Evolutionary conservation across 1,140 invertebrate genomes (phyloP), one percentile per base, ranked within the genome.

Genomic region (Potamilus streckersoni): DNA sequence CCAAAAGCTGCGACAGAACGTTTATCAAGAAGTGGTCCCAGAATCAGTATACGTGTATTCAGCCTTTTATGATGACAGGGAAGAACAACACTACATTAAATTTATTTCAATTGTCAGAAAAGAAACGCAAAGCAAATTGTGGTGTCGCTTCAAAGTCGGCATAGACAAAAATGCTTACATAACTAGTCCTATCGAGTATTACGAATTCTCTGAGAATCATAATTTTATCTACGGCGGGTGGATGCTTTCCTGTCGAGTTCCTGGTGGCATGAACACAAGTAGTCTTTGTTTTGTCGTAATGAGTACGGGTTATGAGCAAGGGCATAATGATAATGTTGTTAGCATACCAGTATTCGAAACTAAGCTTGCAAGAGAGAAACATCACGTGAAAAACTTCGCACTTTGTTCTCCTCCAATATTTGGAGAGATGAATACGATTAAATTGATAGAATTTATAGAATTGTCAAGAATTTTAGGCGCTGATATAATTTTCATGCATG

Each of bases 361-460:
- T 66, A 23, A 23, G 55, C 23, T 49, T 20, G 19, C 67, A 69
- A 17, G 56, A 69, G 19, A 55, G 58, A 14, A 59, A 14, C 6
- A 76, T 55, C 15, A n/a, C 71, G 31, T 15, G 64, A 63, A 65
- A 31, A 91, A 91, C 73, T 92, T 97, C 20, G 96, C 94, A 6
- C 71, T 86, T 12, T 86, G 85, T 68, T 76, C 85, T 38, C 83
- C 85, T 8, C 83, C 84, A 19, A 56, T 86, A 19, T 83, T 80
- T 71, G 84, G 83, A 6, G 16, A 77, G 19, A 73, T 80, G n/a
- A 61, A 71, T 23, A 58, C 76, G 16, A 78, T 68, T 16, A 69
- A 74, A 23, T 72, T 86, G 15, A 70, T 86, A 38, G 80, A 84
- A 63, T 86, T 85, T 68, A 77, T 86, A 49, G 85, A 86, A 73